A percentile compares a stretch with the other conserved stretches of the same genome.
Evolutionary conservation across 2,888 invertebrate genomes (phyloP).

Genomic region (Thysanoteuthis rhombus): DNA sequence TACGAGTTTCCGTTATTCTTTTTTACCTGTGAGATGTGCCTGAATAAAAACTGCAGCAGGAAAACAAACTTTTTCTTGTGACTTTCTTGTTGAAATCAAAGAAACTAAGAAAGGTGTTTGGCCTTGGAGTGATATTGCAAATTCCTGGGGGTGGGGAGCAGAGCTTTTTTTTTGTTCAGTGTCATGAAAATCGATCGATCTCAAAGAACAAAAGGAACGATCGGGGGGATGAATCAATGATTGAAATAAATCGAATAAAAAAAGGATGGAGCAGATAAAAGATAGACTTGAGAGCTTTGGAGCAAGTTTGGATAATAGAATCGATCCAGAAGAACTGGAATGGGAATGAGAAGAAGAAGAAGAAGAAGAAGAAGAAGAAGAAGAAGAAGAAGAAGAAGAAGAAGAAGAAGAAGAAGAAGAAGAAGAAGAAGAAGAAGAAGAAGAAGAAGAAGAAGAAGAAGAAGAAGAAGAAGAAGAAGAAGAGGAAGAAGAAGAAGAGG

Average conservation of each 20-base stretch:
- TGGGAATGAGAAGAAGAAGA: no score
- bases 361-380: no score
- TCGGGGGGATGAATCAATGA: background rate
- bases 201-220: background rate
- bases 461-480: no score
- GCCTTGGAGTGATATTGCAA: background rate
- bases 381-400: no score
- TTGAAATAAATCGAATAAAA: background rate
- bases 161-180: background rate
- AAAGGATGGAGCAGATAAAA: no score
- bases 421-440: no score
- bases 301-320: no score
- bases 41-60: background rate
- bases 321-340: no score
- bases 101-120: background rate
- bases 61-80: background rate
- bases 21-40: background rate
- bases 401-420: no score
- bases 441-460: no score
- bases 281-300: no score
- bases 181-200: background rate
- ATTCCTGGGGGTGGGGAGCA: background rate
- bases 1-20: background rate
- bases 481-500: background rate
- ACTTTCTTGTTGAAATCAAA: background rate